Evolutionary conservation across 2,888 invertebrate species (phyloP).

Genomic region (Pheosia tremula): DNA sequence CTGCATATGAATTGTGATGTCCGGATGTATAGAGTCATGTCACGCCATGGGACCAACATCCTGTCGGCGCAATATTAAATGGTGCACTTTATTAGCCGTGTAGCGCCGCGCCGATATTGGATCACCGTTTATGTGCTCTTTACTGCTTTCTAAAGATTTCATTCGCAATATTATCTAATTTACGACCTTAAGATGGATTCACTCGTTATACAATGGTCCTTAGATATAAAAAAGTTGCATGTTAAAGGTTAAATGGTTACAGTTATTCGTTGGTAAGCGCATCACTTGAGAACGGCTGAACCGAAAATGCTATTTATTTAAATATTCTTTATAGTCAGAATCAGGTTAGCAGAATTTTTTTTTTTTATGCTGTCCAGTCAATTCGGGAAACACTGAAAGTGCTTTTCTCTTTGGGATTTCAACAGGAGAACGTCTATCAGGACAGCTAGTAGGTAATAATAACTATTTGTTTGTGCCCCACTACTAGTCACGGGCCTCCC

Average conservation of each 20-base stretch:
- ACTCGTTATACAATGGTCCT: neutral
- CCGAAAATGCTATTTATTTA: too few relatives aligned
- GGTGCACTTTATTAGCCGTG: conserved; percentile 40
- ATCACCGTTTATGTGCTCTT: conserved; percentile 33
- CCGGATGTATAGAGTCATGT: neutral
- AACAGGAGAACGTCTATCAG: too few relatives aligned
- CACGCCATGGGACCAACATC: neutral
- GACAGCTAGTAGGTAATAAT: too few relatives aligned
- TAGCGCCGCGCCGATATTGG: conserved; percentile 44
- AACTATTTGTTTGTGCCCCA: too few relatives aligned
- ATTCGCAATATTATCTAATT: conserved; percentile 32
- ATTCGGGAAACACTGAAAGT: too few relatives aligned
- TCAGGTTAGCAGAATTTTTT: too few relatives aligned
- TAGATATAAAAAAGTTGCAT: neutral
- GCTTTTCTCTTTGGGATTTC: too few relatives aligned
- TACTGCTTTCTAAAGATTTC: conserved; percentile 34
- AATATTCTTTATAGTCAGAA: too few relatives aligned
- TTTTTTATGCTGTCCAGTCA: too few relatives aligned
- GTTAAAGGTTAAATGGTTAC: neutral
- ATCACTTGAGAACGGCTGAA: too few relatives aligned
- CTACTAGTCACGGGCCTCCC: too few relatives aligned
- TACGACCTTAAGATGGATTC: conserved; percentile 7
- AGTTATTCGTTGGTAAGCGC: too few relatives aligned
- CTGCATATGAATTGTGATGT: neutral
- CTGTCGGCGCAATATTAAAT: conserved; percentile 36